Percentiles rank a stretch among this genome's conserved stretches.
phyloP scores from a whole-genome alignment of 2,888 invertebrate genomes.

The Aporophyla lueneburgensis region DNA sequence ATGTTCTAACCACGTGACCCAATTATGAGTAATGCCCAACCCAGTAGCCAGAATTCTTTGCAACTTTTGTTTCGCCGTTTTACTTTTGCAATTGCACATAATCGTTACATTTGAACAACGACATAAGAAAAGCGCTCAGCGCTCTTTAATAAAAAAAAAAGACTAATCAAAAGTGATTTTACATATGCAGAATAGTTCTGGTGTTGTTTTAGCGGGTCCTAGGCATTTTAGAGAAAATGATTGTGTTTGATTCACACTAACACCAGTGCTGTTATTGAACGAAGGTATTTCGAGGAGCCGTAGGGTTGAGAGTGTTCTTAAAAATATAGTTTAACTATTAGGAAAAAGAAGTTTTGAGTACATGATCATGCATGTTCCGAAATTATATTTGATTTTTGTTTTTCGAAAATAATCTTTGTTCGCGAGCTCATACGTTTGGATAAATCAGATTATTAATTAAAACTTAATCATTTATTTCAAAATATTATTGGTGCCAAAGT shows the following conservation, averaged over 20 bases:
- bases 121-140: slow-evolving; percentile 38
- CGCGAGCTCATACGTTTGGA: slow-evolving; percentile 49
- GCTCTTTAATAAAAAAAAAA: slow-evolving; percentile 28
- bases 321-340: slow-evolving; percentile 28
- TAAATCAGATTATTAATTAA: slow-evolving; percentile 33
- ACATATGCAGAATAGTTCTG: slow-evolving; percentile 13
- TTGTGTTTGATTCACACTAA: slow-evolving; percentile 5
- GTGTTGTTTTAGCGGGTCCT: slow-evolving; percentile 14
- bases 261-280: slow-evolving; percentile 17
- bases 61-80: neutral
- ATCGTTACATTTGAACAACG: slow-evolving; percentile 27
- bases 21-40: neutral
- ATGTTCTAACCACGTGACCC: neutral
- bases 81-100: slow-evolving; percentile 24
- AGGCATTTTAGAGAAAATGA: slow-evolving; percentile 9
- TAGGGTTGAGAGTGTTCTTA: slow-evolving; percentile 11
- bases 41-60: neutral
- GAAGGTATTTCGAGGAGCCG: neutral
- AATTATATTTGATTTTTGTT: neutral
- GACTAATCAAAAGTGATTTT: slow-evolving; percentile 54
- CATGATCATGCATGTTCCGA: neutral
- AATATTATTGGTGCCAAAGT: slow-evolving; percentile 56
- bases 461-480: slow-evolving; percentile 29
- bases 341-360: slow-evolving; percentile 16
- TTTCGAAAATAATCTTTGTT: slow-evolving; percentile 53